Base-by-base conservation (phyloP, 2,888 invertebrate species). In the Andrena marginata region DNA sequence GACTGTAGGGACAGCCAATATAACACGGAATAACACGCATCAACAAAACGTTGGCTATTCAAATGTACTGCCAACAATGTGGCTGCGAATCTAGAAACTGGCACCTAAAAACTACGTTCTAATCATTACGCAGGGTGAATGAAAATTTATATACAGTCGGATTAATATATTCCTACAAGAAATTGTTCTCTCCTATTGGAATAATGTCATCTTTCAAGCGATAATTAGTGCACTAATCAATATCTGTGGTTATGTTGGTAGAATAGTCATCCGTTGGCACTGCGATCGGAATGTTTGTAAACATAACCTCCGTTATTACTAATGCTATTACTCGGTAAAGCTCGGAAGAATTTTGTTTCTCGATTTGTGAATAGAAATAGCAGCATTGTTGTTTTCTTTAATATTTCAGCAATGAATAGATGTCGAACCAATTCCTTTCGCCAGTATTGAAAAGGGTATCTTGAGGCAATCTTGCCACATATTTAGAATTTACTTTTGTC, bases 321-420 rank as follows among this genome's bases (percentile, higher is more conserved):
- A 20, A 1, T 35, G 16, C 8, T 31, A 64, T 3, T 33, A 26
- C n/a, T 67, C 20, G 13, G n/a, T 31, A 42, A 62, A 60, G 35
- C 10, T 35, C 10, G 10, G 10, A 35, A 35, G 35, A 8, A 62
- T 49, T 26, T 42, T 63, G 48, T 54, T 48, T 49, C 31, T 7
- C 13, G 33, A 13, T 8, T 56, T 23, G 16, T 64, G 5, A 33
- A 64, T 54, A 54, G 8, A 51, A 83, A 97, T 99, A 62, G 99
- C 99, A 0, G 99, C 99, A 0, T 94, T 99, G 56, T 95, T 99
- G 56, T 99, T 99, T 0, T 97, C 97, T 70, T 95, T 99, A 86
- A 99, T 99, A 56, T 99, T 98, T 94, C 98, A 99, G 94, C 97
- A 97, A 72, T 97, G 97, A 31, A 82, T 77, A 2, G 42, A 77